Conservation (phyloP, 2,113 vertebrate species). For the Alligator sinensis region DNA sequence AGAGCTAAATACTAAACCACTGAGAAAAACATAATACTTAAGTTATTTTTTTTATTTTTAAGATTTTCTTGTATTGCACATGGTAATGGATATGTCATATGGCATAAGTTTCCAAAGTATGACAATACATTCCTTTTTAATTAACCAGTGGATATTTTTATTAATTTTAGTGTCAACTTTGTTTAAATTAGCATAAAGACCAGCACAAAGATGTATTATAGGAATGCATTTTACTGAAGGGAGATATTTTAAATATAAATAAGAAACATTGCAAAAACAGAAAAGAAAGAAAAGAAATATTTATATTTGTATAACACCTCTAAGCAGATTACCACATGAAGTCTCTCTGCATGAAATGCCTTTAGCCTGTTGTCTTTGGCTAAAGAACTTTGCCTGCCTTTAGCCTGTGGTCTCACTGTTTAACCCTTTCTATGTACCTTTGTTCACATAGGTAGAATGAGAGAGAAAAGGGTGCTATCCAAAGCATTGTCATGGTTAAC, state of each 20-base stretch:
- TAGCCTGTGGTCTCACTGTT: not conserved
- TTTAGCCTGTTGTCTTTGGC: not conserved
- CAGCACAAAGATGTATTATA: not conserved
- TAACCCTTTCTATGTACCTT: not conserved
- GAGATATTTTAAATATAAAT: not conserved
- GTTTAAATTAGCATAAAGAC: not conserved
- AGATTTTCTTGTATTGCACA: not conserved
- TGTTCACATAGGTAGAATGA: too few relatives aligned
- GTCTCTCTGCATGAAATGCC: rapidly evolving
- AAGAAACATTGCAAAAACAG: not conserved
- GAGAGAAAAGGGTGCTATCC: not conserved
- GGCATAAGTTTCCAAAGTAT: not conserved
- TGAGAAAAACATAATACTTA: not conserved
- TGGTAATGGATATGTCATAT: not conserved
- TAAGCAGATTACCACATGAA: not conserved
- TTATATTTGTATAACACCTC: not conserved
- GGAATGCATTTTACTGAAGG: not conserved
- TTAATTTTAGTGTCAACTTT: not conserved
- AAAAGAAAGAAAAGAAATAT: not conserved
- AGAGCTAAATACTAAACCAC: not conserved
- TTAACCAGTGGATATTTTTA: not conserved
- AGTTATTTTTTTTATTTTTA: not conserved
- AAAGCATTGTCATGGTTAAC: not conserved
- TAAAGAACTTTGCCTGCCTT: not conserved
- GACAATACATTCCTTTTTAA: not conserved